Evolutionary conservation across 2,113 vertebrate species (phyloP).

Genomic region (Onychorhynchus coronatus): DNA sequence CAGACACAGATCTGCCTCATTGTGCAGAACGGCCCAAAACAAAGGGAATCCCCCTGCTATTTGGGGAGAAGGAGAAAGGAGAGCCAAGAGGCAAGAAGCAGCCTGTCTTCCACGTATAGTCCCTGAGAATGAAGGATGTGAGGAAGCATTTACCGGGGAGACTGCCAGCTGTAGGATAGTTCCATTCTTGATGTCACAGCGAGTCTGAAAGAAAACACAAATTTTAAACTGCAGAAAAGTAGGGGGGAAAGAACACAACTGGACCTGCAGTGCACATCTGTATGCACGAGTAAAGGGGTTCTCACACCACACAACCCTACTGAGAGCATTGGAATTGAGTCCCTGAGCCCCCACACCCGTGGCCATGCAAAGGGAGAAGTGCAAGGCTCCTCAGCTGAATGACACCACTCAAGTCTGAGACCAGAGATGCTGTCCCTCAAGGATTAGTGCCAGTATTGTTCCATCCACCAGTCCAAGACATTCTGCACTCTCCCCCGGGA

Average conservation of each 20-base stretch:
- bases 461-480: not conserved
- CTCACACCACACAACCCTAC: not conserved
- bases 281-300: not conserved
- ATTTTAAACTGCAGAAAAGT: not conserved
- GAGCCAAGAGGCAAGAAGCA: not conserved
- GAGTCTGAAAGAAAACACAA: constrained; percentile 80
- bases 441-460: not conserved
- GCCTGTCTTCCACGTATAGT: not conserved
- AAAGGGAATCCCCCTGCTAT: not conserved
- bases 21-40: not conserved
- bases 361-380: not conserved
- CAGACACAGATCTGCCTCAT: not conserved
- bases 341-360: not conserved
- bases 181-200: constrained; percentile 96
- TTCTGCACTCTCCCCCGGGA: not conserved
- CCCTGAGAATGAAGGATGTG: not conserved
- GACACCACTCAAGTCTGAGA: not conserved
- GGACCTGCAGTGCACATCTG: not conserved
- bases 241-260: not conserved
- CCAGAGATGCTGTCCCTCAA: not conserved
- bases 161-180: constrained; percentile 94
- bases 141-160: constrained; percentile 81
- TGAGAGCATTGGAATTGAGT: not conserved
- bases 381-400: not conserved
- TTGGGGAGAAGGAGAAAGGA: not conserved